Evolutionary conservation across 2,113 vertebrate genomes (phyloP).

Genomic region (Neolamprologus toae): DNA sequence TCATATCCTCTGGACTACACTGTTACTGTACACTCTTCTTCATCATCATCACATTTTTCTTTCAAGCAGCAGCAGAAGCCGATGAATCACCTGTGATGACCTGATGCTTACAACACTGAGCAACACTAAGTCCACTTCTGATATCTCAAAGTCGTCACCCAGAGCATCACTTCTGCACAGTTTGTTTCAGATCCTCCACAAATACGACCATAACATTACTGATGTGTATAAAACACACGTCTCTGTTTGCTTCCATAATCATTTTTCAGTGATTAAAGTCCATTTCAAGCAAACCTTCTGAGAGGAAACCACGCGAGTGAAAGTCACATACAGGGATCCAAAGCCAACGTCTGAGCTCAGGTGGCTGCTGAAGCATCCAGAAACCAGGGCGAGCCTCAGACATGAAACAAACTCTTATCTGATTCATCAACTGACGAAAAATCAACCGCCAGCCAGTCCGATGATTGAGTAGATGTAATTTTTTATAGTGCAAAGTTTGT

Average conservation of each 20-base stretch:
- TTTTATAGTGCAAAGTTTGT: not conserved
- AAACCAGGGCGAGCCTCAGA: not conserved
- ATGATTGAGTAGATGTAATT: rapidly evolving
- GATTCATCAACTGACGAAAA: not conserved
- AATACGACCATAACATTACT: not conserved
- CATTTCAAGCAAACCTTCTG: not conserved
- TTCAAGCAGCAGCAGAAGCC: rapidly evolving
- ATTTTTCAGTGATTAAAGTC: not conserved
- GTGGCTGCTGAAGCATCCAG: not conserved
- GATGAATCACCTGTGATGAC: not conserved
- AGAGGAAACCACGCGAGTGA: rapidly evolving
- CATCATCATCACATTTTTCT: not conserved
- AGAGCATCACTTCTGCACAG: not conserved
- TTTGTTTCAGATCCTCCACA: not conserved
- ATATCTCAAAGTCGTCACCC: rapidly evolving
- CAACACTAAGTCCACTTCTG: not conserved
- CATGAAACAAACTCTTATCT: not conserved
- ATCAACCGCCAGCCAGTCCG: rapidly evolving
- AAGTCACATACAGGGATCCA: not conserved
- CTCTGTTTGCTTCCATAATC: not conserved
- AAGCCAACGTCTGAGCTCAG: not conserved
- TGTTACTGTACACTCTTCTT: not conserved
- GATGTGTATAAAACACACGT: rapidly evolving
- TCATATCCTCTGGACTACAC: not conserved
- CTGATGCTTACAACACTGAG: not conserved